phyloP scores from a whole-genome alignment of 2,113 vertebrate species.

The Sorex fumeus region DNA sequence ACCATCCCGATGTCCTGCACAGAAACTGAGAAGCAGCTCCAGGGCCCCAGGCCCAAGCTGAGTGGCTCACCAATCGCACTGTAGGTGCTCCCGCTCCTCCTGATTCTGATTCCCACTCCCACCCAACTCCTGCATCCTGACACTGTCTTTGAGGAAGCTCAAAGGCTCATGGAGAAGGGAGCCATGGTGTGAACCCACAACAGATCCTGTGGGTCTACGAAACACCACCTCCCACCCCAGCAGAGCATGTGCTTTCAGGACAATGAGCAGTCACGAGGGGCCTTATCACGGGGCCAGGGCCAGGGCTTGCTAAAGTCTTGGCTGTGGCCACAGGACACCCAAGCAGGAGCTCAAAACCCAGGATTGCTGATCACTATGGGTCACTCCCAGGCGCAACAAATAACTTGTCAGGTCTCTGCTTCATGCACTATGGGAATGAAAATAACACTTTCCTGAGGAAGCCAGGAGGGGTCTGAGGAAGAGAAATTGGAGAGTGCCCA shows the following conservation, averaged over 20 bases:
- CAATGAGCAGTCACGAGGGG: not conserved
- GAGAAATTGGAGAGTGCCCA: not conserved
- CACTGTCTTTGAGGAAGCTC: not conserved
- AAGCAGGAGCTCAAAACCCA: constrained; percentile 3
- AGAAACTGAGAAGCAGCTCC: not conserved
- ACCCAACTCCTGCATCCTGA: not conserved
- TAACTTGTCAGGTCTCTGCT: no score
- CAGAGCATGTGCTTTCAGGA: not conserved
- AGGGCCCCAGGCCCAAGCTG: not conserved
- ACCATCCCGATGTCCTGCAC: not conserved
- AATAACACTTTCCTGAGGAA: no score
- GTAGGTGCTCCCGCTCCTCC: not conserved
- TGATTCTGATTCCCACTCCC: no score
- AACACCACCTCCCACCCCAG: not conserved
- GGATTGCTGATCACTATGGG: not conserved
- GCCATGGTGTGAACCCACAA: not conserved
- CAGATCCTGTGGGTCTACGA: no score
- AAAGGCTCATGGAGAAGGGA: not conserved
- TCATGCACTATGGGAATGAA: no score
- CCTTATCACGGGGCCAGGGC: no score
- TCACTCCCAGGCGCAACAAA: no score
- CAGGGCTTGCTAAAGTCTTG: not conserved
- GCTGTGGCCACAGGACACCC: accelerated
- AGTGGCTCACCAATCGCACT: not conserved
- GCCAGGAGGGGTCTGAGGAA: not conserved